Evolutionary conservation across 1,140 invertebrate genomes (phyloP).

Genomic region (Lucilia sericata): DNA sequence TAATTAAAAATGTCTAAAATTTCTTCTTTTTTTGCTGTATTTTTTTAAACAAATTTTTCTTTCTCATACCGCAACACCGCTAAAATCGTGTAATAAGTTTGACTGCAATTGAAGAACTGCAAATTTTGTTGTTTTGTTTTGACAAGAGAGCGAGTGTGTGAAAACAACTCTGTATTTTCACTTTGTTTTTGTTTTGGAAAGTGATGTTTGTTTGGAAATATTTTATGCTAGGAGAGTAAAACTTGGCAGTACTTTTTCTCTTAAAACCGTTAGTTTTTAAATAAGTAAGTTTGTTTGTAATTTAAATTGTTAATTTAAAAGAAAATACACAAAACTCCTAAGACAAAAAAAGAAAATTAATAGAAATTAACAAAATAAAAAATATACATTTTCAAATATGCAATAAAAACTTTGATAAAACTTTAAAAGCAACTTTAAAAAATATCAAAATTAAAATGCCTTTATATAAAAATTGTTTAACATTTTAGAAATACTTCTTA

Average conservation of each 20-base stretch:
- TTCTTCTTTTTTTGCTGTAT: not conserved
- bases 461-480: too few relatives aligned
- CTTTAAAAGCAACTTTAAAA: too few relatives aligned
- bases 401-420: too few relatives aligned
- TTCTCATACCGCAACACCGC: not conserved
- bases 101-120: constrained; percentile 25
- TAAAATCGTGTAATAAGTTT: not conserved
- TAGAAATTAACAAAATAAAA: too few relatives aligned
- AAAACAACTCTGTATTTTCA: not conserved
- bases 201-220: not conserved
- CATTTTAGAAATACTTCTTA: too few relatives aligned
- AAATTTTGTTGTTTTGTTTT: constrained; percentile 20
- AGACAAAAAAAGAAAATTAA: too few relatives aligned
- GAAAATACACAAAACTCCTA: too few relatives aligned
- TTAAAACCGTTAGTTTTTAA: not conserved
- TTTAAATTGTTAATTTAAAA: too few relatives aligned
- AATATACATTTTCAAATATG: too few relatives aligned
- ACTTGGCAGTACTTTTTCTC: not conserved
- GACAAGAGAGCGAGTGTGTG: not conserved
- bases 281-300: too few relatives aligned
- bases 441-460: too few relatives aligned
- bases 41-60: not conserved
- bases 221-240: not conserved
- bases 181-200: not conserved
- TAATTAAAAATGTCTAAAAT: constrained; percentile 12